Percentiles rank a stretch among this genome's conserved stretches.
Evolutionary conservation across 2,888 invertebrate genomes (phyloP).

Genomic region (Anoplius nigerrimus): DNA sequence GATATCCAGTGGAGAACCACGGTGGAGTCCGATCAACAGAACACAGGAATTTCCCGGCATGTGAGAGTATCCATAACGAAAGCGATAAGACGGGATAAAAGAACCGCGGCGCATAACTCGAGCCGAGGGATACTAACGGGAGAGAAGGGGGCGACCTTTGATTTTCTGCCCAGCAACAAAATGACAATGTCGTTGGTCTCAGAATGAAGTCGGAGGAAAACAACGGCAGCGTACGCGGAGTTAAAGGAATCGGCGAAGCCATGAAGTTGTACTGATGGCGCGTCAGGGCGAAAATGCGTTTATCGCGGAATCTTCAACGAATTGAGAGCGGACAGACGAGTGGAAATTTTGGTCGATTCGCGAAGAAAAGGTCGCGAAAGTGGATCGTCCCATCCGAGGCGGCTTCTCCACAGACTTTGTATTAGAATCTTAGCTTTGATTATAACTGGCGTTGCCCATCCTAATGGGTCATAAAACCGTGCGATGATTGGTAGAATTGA

Average conservation of each 20-base stretch:
- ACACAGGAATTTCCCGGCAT: background rate
- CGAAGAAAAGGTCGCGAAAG: background rate
- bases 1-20: background rate
- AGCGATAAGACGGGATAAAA: background rate
- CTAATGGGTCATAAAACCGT: slow-evolving; percentile 4
- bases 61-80: background rate
- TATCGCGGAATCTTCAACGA: background rate
- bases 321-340: background rate
- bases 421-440: slow-evolving; percentile 4
- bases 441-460: slow-evolving; percentile 1
- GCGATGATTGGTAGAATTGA: background rate
- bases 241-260: background rate
- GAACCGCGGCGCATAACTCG: background rate
- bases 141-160: too few relatives aligned
- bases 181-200: background rate
- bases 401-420: background rate
- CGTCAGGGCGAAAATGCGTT: background rate
- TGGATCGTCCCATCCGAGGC: background rate
- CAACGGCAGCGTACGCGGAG: background rate
- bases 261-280: background rate
- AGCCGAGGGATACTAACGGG: background rate
- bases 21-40: background rate
- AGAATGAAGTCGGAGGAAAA: background rate
- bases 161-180: too few relatives aligned
- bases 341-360: background rate